phyloP scores from a whole-genome alignment of 2,888 invertebrate species.

The Eupithecia abbreviata region DNA sequence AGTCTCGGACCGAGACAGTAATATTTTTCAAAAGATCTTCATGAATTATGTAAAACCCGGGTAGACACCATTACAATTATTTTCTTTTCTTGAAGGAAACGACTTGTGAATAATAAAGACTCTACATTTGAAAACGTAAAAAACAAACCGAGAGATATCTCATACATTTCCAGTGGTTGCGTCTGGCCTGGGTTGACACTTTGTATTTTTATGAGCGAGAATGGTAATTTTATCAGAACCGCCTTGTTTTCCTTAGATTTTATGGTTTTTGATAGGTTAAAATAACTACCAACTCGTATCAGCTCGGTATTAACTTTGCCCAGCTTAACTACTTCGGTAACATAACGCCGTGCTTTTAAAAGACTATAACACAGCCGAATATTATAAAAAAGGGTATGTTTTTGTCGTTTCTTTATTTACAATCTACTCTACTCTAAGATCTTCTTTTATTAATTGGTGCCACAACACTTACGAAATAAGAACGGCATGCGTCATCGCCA shows the following conservation, averaged over 20 bases:
- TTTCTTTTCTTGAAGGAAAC: slow-evolving; percentile 73
- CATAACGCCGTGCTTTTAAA: not conserved
- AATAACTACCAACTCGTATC: not conserved
- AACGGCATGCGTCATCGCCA: not conserved
- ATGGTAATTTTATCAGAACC: slow-evolving; percentile 34
- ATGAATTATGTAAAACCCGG: slow-evolving; percentile 78
- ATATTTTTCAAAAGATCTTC: slow-evolving; percentile 74
- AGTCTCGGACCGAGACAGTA: slow-evolving; percentile 58
- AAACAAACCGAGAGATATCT: slow-evolving; percentile 42
- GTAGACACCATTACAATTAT: slow-evolving; percentile 79
- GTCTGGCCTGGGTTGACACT: slow-evolving; percentile 27
- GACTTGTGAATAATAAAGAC: slow-evolving; percentile 69
- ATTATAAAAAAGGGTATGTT: not conserved
- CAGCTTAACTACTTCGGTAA: not conserved
- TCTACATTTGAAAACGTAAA: slow-evolving; percentile 54
- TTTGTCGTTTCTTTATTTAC: not conserved
- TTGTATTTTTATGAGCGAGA: slow-evolving; percentile 35
- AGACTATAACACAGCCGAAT: not conserved
- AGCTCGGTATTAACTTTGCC: not conserved
- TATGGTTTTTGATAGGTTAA: not conserved
- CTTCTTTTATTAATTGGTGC: not conserved
- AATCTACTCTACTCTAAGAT: not conserved
- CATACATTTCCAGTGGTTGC: slow-evolving; percentile 29
- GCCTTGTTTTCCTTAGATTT: slow-evolving; percentile 27
- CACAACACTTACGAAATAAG: not conserved